Base-by-base conservation (phyloP, 2,888 invertebrate species). In the Erynnis tages region DNA sequence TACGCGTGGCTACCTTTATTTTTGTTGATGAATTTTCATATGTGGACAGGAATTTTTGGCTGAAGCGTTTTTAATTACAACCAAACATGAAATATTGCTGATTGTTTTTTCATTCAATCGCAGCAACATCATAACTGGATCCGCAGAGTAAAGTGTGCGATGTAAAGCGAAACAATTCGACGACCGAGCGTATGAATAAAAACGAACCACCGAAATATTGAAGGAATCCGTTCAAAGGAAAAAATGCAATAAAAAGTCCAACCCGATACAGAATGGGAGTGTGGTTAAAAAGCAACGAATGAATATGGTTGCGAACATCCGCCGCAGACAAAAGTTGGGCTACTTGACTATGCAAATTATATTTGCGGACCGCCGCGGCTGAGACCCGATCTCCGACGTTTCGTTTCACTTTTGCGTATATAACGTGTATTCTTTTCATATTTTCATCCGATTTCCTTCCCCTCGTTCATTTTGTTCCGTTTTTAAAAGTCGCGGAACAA, bases 321-420 rank as follows among this genome's bases (percentile, higher is more conserved):
- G 86, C 70, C 78, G 81, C 87, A 87, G 84, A 87, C 89, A 85
- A 87, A 87, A 83, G 85, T 89, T 82, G 67, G 82, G 77, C 86
- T 88, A 90, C 86, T 90, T 89, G 89, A 73, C 86, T 89, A 90
- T 90, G 90, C 90, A 90, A 90, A 90, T 90, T 90, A 89, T 89
- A 90, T 90, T 90, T 90, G 89, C 90, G 80, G 89, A 90, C 90
- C 80, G 81, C 81, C 79, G 76, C 79, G 79, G 73, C 75, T 74
- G 80, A 78, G 83, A 80, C 81, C 77, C 84, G 86, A 88, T 88
- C 87, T 82, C 80, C 80, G 73, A 78, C 84, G 75, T 87, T 88
- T 76, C 90, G 81, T 90, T 90, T 86, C 86, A 83, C 85, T 85
- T 83, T 74, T 82, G 75, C 78, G 77, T 82, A 78, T 60, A 79